Evolutionary conservation across 2,113 vertebrate genomes (phyloP).

Genomic region (Girardinichthys multiradiatus): DNA sequence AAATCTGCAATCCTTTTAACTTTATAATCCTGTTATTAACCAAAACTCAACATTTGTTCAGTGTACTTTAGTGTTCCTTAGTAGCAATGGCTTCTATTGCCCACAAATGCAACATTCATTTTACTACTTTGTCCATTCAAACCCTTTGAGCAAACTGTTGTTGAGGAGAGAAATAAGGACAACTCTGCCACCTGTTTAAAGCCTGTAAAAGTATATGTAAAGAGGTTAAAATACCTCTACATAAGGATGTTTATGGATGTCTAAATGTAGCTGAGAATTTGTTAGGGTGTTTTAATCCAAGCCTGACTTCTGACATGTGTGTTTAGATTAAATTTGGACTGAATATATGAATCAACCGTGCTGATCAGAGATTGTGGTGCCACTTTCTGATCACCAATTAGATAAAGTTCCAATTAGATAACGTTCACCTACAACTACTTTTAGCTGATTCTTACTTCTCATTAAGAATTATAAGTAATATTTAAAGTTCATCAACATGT

Average conservation of each 20-base stretch:
- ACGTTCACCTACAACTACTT: too few species aligned
- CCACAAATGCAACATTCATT: slow-evolving; percentile 6
- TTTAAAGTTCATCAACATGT: too few species aligned
- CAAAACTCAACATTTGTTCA: slow-evolving; percentile 17
- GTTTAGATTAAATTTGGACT: too few species aligned
- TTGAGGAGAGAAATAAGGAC: neutral
- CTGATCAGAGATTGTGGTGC: neutral
- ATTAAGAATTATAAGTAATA: too few species aligned
- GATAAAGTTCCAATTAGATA: neutral
- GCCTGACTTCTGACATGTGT: neutral
- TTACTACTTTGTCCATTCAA: neutral
- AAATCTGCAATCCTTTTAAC: slow-evolving; percentile 46
- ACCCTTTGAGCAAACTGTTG: neutral
- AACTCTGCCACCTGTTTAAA: neutral
- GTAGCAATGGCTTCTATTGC: neutral
- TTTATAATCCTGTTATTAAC: slow-evolving; percentile 24
- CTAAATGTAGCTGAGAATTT: too few species aligned
- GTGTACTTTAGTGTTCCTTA: slow-evolving; percentile 12
- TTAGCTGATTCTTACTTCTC: too few species aligned
- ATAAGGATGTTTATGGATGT: too few species aligned
- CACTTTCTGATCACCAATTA: neutral
- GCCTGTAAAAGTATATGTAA: neutral
- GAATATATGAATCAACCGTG: too few species aligned
- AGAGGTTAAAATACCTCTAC: neutral
- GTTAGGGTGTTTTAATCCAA: too few species aligned